These are phyloP conservation scores for Drosophila willistoni DNA, from an alignment of 1,140 invertebrate genomes.

Conservation along the genomic window DNA sequence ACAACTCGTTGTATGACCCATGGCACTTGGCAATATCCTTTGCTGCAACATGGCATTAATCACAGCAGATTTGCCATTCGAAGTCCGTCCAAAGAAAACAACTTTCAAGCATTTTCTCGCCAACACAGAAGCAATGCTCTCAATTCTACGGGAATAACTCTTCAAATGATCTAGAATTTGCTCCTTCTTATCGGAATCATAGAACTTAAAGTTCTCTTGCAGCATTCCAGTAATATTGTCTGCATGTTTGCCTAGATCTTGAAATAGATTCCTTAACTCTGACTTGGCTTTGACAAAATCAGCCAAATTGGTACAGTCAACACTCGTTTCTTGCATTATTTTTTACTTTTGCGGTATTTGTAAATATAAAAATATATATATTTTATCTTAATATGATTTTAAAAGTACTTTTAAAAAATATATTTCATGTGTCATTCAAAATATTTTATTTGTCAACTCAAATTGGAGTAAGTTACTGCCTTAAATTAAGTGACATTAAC, in stretches of 20 bases:
- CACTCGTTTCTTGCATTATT: background rate
- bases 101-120: conserved; percentile 99
- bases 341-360: background rate
- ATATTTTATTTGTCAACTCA: too few species aligned
- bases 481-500: too few species aligned
- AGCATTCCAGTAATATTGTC: conserved; percentile 23
- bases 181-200: conserved; percentile 83
- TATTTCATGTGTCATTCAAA: too few species aligned
- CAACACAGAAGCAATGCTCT: conserved; percentile 96
- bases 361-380: background rate
- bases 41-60: conserved; percentile 99
- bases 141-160: conserved; percentile 92
- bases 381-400: background rate
- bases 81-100: conserved; percentile 97
- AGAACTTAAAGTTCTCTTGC: background rate
- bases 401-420: too few species aligned
- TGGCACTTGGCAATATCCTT: conserved; percentile 98
- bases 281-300: conserved; percentile 85
- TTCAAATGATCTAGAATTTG: conserved; percentile 84
- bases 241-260: conserved; percentile 31
- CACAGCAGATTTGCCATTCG: conserved; percentile 99
- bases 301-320: conserved; percentile 14
- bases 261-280: conserved; percentile 84
- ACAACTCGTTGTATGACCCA: conserved; percentile 99
- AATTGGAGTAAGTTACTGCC: too few species aligned